Conservation (phyloP, 2,113 vertebrate species). For the Eudorcas thomsonii region DNA sequence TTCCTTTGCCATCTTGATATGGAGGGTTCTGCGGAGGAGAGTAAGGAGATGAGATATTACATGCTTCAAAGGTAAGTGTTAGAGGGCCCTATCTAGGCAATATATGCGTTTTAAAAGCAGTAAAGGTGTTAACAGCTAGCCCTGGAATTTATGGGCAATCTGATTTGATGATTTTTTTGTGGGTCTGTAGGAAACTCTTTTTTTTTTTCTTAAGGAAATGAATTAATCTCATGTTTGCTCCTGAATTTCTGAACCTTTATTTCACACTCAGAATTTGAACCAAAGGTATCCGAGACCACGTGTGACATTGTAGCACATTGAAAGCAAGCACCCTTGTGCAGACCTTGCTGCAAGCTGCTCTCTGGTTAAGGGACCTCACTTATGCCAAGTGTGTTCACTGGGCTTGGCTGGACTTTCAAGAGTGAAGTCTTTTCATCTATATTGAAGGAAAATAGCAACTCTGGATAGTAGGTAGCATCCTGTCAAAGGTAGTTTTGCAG, state of each 20-base stretch:
- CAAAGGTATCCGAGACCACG: neutral
- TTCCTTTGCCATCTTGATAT: constrained; percentile 68
- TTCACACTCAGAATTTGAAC: constrained; percentile 41
- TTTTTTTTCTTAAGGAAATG: constrained; percentile 12
- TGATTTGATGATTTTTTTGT: neutral
- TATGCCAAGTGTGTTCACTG: neutral
- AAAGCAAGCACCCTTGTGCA: neutral
- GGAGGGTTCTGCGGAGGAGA: constrained; percentile 75
- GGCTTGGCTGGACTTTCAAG: neutral
- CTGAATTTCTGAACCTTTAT: constrained; percentile 39
- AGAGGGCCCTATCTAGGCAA: neutral
- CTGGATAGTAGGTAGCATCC: neutral
- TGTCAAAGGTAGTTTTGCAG: neutral
- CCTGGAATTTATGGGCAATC: constrained; percentile 9
- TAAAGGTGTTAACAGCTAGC: neutral
- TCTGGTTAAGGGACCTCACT: neutral
- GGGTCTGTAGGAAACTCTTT: neutral
- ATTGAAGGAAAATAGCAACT: neutral
- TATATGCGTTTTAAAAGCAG: neutral
- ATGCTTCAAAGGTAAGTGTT: constrained; percentile 83
- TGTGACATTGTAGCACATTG: neutral
- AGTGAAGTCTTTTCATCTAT: neutral
- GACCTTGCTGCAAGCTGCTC: neutral
- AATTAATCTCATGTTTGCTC: neutral
- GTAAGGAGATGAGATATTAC: constrained; percentile 79